Evolutionary conservation across 53 echinoderm and acorn worm species (phyloP).

Genomic region (Holothuria scabra): DNA sequence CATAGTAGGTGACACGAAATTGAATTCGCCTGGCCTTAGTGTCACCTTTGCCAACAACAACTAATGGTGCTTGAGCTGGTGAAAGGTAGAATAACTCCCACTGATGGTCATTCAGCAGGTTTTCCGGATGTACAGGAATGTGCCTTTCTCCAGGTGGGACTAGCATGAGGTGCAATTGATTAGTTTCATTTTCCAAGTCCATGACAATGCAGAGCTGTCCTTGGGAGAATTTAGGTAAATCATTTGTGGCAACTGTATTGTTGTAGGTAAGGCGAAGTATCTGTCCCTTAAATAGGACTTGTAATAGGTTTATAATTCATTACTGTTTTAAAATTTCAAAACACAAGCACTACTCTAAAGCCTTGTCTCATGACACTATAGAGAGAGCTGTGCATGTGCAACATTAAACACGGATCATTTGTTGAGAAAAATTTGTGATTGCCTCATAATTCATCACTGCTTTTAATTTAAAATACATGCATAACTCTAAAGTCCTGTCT

Average conservation of each 20-base stretch:
- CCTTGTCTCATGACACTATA: too few species aligned
- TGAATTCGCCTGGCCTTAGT: constrained; percentile 36
- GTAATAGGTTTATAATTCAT: too few species aligned
- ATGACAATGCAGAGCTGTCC: constrained; percentile 11
- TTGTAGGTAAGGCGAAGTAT: constrained; percentile 30
- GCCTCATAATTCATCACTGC: too few species aligned
- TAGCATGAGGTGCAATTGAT: not conserved
- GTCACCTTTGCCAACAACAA: constrained; percentile 35
- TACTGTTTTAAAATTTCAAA: too few species aligned
- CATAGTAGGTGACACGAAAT: constrained; percentile 51
- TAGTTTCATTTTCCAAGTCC: constrained; percentile 8
- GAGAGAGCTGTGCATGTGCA: too few species aligned
- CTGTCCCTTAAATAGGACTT: constrained; percentile 35
- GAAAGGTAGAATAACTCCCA: not conserved
- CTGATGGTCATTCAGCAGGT: not conserved
- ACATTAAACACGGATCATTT: too few species aligned
- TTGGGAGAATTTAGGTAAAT: not conserved
- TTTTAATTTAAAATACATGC: too few species aligned
- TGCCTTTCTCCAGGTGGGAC: constrained; percentile 30
- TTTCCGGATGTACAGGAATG: not conserved
- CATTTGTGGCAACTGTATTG: constrained; percentile 6
- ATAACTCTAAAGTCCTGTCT: too few species aligned
- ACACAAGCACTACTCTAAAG: too few species aligned
- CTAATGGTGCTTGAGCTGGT: constrained; percentile 25
- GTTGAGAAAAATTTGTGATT: too few species aligned